Base-by-base conservation (phyloP, 1,140 invertebrate genomes). In the Neodiprion virginianus region DNA sequence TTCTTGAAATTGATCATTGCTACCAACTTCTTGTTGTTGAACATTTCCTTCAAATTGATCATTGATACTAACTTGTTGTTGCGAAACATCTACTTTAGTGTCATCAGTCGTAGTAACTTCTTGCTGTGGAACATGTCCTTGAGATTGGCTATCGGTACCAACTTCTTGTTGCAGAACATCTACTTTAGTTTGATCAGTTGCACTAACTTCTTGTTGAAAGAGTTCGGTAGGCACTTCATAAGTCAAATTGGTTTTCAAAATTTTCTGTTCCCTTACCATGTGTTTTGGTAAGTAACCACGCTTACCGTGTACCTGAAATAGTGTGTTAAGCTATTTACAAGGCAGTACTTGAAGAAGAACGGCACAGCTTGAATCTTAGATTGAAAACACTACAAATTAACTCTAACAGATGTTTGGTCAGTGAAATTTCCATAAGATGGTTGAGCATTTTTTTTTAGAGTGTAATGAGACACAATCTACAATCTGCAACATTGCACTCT, bases 271-370 rank as follows among this genome's bases (percentile, higher is more conserved):
- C 71, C 84, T 82, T 4, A 93, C 78, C 79, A 93, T 91, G 12
- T 84, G 83, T 71, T 89, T 88, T 66, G 92, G 92, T 28, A 91
- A 91, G 86, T 95, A 96, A 67, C 95, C 95, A 77, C 89, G 85
- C 80, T 90, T 90, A 47, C 93, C 94, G 82, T 92, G 90, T 48
- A 95, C 91, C 86, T 91, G 72, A 69, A 81, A 82, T 65, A 77
- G 17, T 69, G 74, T 75, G 1, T 17, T 23, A 72, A 73, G 23
- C 50, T 5, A 23, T 12, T 23, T 70, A 48, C 9, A n/a, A 66
- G 5, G 23, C 9, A 21, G 50, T 14, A 40, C 28, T 40, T 1
- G 8, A 48, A 50, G 3, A 72, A 72, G 1, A 72, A 50, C 3
- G 61, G 12, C 12, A 65, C 1, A 65, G 12, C 12, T 14, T 65